Percentiles rank a stretch among this genome's conserved stretches.
Conservation (phyloP, 2,797 vertebrate species). For the Rhinoraja longicauda region DNA sequence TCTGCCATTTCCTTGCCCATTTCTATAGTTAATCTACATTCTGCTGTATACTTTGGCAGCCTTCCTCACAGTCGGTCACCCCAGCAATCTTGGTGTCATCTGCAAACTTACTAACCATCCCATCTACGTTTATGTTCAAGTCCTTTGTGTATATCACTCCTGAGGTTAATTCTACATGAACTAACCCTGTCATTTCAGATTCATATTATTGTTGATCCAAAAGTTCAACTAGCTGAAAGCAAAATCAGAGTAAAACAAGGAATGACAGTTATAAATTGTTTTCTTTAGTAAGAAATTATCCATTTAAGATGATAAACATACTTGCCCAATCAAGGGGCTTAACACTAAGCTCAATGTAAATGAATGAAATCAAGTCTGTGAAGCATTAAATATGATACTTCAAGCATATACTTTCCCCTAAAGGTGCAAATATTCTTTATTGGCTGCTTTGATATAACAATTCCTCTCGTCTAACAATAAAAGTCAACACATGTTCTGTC, state of each 20-base stretch:
- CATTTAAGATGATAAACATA: conserved; percentile 48
- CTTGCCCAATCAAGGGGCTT: conserved; percentile 39
- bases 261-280: conserved; percentile 59
- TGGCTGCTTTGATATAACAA: not conserved
- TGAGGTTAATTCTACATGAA: conserved; percentile 47
- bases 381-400: not conserved
- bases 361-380: not conserved
- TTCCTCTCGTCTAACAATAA: conserved; percentile 2
- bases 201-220: conserved; percentile 55
- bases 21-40: too few species aligned
- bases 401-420: not conserved
- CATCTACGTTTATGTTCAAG: too few species aligned
- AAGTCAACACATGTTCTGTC: not conserved
- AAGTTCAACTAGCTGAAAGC: conserved; percentile 60
- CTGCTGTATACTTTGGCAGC: too few species aligned
- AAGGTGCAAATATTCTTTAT: not conserved
- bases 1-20: too few species aligned
- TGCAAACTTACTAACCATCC: too few species aligned
- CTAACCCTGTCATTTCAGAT: conserved; percentile 59
- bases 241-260: conserved; percentile 52
- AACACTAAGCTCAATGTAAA: too few species aligned
- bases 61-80: too few species aligned
- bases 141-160: too few species aligned
- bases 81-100: too few species aligned
- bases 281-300: conserved; percentile 47